Conservation (phyloP, 64 coral and sea anemone species). For the Porites australiensis region DNA sequence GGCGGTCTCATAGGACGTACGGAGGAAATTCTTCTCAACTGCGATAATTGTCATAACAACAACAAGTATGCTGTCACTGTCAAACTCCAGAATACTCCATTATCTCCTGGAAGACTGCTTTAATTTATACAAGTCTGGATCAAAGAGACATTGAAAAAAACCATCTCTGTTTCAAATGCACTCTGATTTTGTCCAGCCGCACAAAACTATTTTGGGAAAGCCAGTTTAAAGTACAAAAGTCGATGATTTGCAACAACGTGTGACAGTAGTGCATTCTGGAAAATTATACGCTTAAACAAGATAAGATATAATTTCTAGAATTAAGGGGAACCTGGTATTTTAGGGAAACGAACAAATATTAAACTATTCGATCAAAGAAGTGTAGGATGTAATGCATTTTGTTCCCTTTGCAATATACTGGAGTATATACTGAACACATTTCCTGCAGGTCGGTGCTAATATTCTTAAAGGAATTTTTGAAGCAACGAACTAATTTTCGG, state of each 20-base stretch:
- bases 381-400: neutral
- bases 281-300: too few species aligned
- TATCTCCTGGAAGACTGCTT: too few species aligned
- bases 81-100: neutral
- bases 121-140: neutral
- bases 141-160: neutral
- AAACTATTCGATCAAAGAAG: neutral
- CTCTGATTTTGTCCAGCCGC: neutral
- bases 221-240: too few species aligned
- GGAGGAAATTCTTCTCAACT: constrained; percentile 10
- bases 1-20: neutral
- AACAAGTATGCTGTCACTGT: neutral
- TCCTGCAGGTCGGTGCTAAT: neutral
- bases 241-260: too few species aligned
- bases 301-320: neutral
- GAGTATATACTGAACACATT: neutral
- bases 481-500: neutral
- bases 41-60: constrained; percentile 22
- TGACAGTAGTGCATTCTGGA: too few species aligned
- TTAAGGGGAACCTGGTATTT: neutral
- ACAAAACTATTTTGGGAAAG: too few species aligned
- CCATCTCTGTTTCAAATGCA: neutral
- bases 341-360: neutral
- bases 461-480: neutral
- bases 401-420: too few species aligned